Evolutionary conservation across 2,797 vertebrate genomes (phyloP), one percentile per base, ranked within the genome.

Genomic region (Triplophysa yarkandensis): DNA sequence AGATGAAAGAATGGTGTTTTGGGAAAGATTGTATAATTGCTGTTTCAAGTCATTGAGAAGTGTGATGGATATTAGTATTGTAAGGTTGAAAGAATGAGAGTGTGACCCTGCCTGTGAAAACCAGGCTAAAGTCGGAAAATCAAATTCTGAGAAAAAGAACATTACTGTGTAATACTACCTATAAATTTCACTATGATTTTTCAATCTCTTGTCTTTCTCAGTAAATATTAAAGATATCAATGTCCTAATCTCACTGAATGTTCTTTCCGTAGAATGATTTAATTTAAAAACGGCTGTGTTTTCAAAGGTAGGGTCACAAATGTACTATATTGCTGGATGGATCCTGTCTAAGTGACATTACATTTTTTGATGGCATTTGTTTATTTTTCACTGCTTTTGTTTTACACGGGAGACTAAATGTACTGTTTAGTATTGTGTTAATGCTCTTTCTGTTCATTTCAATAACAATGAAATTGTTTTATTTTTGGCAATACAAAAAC

Each of bases 1-100:
- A 87, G 82, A 86, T 27, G 54, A 55, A 54, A 81, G 81, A 86
- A 86, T 81, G 76, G 77, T 87, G 71, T 81, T 80, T 76, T 57
- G 82, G 84, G 77, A 72, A 83, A 81, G 85, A 19, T 36, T 75
- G 62, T 63, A 63, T 67, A 48, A 63, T 52, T 62, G 17, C 36
- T 30, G 54, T 61, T 39, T 50, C 55, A n/a, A 39, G 55, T 62
- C 30, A 30, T 2, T 64, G 6, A 19, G 9, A 41, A 30, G 55
- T 63, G 36, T 76, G 58, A 66, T 64, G 6, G 8, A 46, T 50
- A 2, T 25, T 61, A 62, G 19, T 50, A 61, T 25, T 41, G 54
- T 23, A 48, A 27, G 6, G 16, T 21, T 64, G 32, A 41, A 54
- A 30, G 34, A 64, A 54, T 19, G 7, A 2, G n/a, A n/a, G n/a